Evolutionary conservation across 1,140 invertebrate species (phyloP), one percentile per base, ranked within the genome.

Genomic region (Papilio helenus): DNA sequence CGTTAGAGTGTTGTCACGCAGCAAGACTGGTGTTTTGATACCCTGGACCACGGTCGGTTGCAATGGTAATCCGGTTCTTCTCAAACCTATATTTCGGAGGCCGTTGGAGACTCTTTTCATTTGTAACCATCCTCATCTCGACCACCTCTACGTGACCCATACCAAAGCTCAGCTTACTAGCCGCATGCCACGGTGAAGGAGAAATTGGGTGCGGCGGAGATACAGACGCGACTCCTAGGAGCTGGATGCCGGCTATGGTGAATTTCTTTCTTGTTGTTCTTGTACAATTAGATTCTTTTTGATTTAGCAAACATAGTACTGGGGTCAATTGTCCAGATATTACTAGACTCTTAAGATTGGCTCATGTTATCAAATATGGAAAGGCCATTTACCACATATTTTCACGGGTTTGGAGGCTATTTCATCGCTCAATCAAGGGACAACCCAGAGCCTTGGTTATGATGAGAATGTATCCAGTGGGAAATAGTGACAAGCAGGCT

Each of bases 261-360:
- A 51, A 51, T 51, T 51, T 51, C 49, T 51, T 51, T 51, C 49
- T 51, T 51, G 49, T 51, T 51, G 49, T 51, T 51, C 49, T 51
- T 51, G 49, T 51, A 51, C 49, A 51, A 51, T 51, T 51, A 51
- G 49, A 51, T 51, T 51, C 49, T 51, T 51, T 51, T 51, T 51
- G 49, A 51, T 51, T 51, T 51, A 51, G 49, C 49, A 51, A 51
- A 51, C 49, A 51, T 51, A 51, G 49, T 51, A 51, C 49, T 51
- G 49, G 49, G 49, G 49, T 51, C 49, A 51, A 51, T 51, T 51
- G 49, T 51, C 49, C 49, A 51, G 49, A 51, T 51, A 51, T 51
- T 51, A n/a, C n/a, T 51, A 51, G 49, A 10, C 49, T 51, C 49
- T 18, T 18, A 18, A 8, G 9, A 18, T 51, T 51, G 18, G n/a